Evolutionary conservation across 2,888 invertebrate genomes (phyloP).

Genomic region (Apantesis nais): DNA sequence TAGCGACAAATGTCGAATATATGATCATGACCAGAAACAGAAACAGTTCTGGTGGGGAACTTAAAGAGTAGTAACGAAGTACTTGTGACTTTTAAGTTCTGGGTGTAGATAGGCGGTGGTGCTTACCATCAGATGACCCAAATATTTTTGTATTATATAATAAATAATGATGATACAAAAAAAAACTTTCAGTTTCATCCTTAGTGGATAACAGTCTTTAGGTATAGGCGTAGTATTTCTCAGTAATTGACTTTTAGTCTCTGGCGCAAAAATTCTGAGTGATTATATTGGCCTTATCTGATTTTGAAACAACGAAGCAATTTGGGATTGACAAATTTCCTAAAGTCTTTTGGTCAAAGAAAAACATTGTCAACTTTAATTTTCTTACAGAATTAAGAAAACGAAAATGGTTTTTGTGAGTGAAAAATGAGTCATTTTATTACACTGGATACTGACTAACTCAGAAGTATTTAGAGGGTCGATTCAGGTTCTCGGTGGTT

Average conservation of each 20-base stretch:
- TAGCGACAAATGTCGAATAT: too few relatives aligned
- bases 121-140: too few relatives aligned
- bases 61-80: too few relatives aligned
- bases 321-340: conserved; percentile 11
- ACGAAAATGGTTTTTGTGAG: neutral
- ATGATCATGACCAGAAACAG: too few relatives aligned
- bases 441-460: too few relatives aligned
- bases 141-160: too few relatives aligned
- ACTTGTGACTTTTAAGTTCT: too few relatives aligned
- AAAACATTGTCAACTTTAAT: conserved; percentile 17
- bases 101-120: too few relatives aligned
- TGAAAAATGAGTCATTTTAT: neutral
- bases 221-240: conserved; percentile 14
- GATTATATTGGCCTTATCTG: conserved; percentile 22
- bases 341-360: conserved; percentile 9
- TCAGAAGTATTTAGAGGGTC: too few relatives aligned
- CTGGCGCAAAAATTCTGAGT: conserved; percentile 8
- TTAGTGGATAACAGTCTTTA: neutral
- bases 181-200: neutral
- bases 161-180: too few relatives aligned
- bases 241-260: conserved; percentile 25
- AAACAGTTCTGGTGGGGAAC: too few relatives aligned
- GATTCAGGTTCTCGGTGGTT: too few relatives aligned
- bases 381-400: neutral
- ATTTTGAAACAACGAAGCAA: conserved; percentile 13